These are phyloP conservation scores for Sterna hirundo DNA, from an alignment of 2,113 vertebrate genomes.

Conservation along the genomic window DNA sequence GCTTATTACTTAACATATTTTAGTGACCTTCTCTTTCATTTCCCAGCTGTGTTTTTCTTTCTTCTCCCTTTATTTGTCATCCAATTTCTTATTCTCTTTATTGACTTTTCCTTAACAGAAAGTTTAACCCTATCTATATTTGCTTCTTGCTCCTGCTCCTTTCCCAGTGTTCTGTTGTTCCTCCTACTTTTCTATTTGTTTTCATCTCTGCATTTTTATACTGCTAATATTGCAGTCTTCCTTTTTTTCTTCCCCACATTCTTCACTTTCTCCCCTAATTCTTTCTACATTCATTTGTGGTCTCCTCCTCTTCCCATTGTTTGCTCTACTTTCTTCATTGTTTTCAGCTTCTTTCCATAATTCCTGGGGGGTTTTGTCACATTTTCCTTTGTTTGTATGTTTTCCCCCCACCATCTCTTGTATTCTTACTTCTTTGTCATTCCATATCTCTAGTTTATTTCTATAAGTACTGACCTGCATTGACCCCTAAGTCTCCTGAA, in stretches of 20 bases:
- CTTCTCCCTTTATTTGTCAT: not conserved
- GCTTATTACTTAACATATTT: not conserved
- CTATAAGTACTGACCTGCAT: not conserved
- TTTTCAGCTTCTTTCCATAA: not conserved
- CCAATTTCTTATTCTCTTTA: not conserved
- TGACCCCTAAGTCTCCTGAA: not conserved
- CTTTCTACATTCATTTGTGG: not conserved
- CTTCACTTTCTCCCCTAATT: not conserved
- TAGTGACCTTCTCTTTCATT: not conserved
- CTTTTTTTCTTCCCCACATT: not conserved
- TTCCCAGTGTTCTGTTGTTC: not conserved
- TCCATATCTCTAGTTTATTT: not conserved
- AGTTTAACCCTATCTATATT: not conserved
- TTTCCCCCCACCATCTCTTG: not conserved
- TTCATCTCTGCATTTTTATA: not conserved
- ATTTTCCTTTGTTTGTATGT: not conserved
- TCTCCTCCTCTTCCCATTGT: not conserved
- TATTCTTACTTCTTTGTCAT: not conserved
- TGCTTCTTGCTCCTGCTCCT: not conserved
- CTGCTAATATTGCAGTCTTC: not conserved
- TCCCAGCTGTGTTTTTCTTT: not conserved
- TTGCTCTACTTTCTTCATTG: not conserved
- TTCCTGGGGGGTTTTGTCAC: not conserved
- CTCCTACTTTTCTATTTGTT: not conserved
- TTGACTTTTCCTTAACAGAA: not conserved